Evolutionary conservation across 2,888 invertebrate species (phyloP).

Genomic region (Auanema sp.): DNA sequence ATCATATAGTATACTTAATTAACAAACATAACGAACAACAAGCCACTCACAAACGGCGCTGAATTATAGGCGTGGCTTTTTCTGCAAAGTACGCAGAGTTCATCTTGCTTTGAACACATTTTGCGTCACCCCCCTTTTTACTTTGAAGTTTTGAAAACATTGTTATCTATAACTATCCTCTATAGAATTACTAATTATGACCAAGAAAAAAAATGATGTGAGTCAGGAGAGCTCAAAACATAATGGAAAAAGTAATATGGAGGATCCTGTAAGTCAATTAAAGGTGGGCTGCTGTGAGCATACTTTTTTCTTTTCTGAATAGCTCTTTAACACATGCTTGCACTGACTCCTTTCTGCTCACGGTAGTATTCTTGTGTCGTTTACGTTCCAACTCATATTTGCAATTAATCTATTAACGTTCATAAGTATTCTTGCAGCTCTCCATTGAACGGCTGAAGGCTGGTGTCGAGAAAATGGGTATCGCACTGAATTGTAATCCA

Average conservation of each 20-base stretch:
- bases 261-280: conserved; percentile 21
- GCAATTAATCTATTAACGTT: background rate
- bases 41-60: too few species aligned
- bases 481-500: conserved; percentile 22
- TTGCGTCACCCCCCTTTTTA: too few species aligned
- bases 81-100: too few species aligned
- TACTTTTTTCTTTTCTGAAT: background rate
- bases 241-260: conserved; percentile 1
- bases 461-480: conserved; percentile 29
- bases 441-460: conserved; percentile 29
- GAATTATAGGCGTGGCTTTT: too few species aligned
- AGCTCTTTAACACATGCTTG: background rate
- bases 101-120: too few species aligned
- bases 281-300: conserved; percentile 24
- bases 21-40: too few species aligned
- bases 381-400: too few species aligned
- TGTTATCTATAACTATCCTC: too few species aligned
- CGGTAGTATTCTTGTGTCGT: background rate
- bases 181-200: too few species aligned
- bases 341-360: conserved; percentile 5
- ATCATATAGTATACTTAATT: too few species aligned
- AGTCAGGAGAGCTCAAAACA: too few species aligned
- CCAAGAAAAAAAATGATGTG: conserved; percentile 2
- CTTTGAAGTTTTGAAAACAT: too few species aligned
- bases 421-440: conserved; percentile 17